These are phyloP conservation scores for Prochilodus magdalenae DNA, from an alignment of 2,113 vertebrate species.

Conservation along the genomic window DNA sequence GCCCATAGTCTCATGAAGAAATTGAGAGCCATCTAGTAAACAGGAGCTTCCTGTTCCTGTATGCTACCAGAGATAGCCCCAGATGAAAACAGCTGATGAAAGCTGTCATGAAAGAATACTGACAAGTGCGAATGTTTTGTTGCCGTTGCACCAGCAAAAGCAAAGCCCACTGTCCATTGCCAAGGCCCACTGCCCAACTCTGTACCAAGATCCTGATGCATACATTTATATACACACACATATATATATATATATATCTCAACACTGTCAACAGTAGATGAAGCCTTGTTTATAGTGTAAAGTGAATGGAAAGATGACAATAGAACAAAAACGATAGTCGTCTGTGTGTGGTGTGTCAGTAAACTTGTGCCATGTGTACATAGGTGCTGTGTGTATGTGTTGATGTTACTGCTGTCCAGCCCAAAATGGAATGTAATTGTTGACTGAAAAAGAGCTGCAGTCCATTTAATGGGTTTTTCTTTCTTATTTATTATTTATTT, in stretches of 20 bases:
- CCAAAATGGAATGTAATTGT: conserved; percentile 58
- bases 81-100: not conserved
- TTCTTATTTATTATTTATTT: conserved; percentile 52
- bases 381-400: conserved; percentile 46
- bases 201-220: conserved; percentile 45
- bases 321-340: conserved; percentile 55
- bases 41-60: not conserved
- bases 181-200: conserved; percentile 41
- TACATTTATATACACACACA: not conserved
- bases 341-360: conserved; percentile 52
- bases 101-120: conserved; percentile 20
- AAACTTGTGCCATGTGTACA: conserved; percentile 62
- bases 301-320: conserved; percentile 55
- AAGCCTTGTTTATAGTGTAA: conserved; percentile 56
- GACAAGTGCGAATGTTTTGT: conserved; percentile 47
- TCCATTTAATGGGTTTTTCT: conserved; percentile 61
- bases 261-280: conserved; percentile 52
- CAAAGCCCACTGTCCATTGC: conserved; percentile 52
- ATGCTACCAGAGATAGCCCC: not conserved
- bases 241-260: conserved; percentile 24
- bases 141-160: conserved; percentile 71
- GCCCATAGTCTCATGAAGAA: not conserved
- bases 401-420: conserved; percentile 59
- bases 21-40: conserved; percentile 15
- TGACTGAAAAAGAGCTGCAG: conserved; percentile 38